Evolutionary conservation across 2,113 vertebrate species (phyloP).

Genomic region (Perca schrenkii): DNA sequence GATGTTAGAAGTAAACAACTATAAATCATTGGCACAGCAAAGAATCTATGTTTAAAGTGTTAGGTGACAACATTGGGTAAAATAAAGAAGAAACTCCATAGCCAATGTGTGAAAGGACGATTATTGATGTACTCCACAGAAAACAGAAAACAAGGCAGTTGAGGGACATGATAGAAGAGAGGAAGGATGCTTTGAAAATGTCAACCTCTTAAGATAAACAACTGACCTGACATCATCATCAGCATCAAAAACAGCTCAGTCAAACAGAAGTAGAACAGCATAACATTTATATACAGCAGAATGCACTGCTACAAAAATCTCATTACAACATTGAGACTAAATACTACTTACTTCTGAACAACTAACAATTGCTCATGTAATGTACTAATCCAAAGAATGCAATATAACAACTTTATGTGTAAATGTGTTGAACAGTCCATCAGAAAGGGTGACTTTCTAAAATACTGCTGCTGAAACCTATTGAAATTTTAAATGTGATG

Average conservation of each 20-base stretch:
- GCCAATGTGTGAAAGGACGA: background rate
- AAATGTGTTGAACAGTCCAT: no score
- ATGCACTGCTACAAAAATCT: background rate
- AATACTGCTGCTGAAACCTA: background rate
- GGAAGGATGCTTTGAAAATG: background rate
- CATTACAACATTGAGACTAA: background rate
- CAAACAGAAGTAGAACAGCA: background rate
- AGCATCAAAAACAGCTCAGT: background rate
- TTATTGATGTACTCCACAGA: background rate
- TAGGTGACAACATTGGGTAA: background rate
- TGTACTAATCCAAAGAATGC: background rate
- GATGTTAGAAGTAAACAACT: background rate
- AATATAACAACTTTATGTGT: background rate
- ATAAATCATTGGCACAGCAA: background rate
- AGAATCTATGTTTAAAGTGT: background rate
- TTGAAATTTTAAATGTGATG: background rate
- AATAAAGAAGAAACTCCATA: background rate
- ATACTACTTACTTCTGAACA: background rate
- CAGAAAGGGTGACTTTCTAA: no score
- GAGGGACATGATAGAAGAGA: slow-evolving; percentile 1
- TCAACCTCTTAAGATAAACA: background rate
- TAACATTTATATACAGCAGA: background rate
- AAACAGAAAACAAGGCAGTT: background rate
- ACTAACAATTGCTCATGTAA: background rate
- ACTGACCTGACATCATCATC: background rate